Base-by-base conservation (phyloP, 2,888 invertebrate species). In the Hypolimnas misippus region DNA sequence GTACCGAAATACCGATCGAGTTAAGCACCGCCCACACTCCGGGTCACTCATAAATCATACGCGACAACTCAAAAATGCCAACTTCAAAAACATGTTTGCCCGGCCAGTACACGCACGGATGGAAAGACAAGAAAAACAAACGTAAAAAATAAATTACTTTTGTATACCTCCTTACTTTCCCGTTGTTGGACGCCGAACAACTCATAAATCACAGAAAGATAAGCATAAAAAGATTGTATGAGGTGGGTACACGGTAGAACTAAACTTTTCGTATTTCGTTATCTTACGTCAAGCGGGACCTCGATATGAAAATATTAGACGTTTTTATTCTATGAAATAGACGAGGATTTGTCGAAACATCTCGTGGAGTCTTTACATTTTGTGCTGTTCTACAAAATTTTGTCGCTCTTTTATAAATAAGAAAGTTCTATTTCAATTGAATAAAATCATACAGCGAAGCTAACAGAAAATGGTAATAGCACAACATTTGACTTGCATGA, bases 191-290 rank as follows among this genome's bases (percentile, higher is more conserved):
- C 88, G 86, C 87, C 87, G 91, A 89, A 89, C 87, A 83, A 85
- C 79, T 82, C 87, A 87, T 92, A 92, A 92, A 92, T 92, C 91
- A 91, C 88, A 87, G 82, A 89, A 87, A 92, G 92, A 92, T 92
- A 92, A 92, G 91, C 92, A 91, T 91, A 91, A 89, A 90, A 89
- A 90, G 90, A 89, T 89, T 89, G 91, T 91, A 89, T 89, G 88
- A 90, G 86, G 85, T 85, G 81, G 86, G 85, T 89, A 89, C 87
- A 86, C 89, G 84, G 90, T 89, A 88, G 89, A 91, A 86, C 83
- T 88, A 82, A 87, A 89, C 85, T 90, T 89, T 90, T 89, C 88
- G 89, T 90, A 89, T 89, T 89, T 83, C 77, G 87, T 90, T 89
- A 89, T 91, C 89, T 88, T 75, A 76, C 76, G 84, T 85, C 83